A percentile compares a stretch with the other conserved stretches of the same genome.
These are phyloP conservation scores for Rhagophthalmus giganteus DNA, from an alignment of 2,888 invertebrate species.

Conservation along the genomic window DNA sequence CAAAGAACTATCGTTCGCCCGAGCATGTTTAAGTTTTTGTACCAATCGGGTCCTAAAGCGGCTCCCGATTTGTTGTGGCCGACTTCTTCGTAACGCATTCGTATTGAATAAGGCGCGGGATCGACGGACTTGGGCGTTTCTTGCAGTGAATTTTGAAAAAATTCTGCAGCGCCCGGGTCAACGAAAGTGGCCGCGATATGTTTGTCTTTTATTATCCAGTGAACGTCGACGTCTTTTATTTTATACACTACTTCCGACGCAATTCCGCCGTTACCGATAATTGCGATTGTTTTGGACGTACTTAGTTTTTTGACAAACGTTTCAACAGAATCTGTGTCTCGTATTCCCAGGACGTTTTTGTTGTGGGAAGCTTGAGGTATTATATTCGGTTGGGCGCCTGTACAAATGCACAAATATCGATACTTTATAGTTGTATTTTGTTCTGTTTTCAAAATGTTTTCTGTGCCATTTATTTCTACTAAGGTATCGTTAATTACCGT, in stretches of 20 bases:
- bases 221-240: conserved; percentile 77
- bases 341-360: conserved; percentile 78
- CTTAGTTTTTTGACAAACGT: conserved; percentile 73
- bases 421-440: conserved; percentile 65
- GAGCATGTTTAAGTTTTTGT: conserved; percentile 66
- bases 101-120: conserved; percentile 49
- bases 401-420: conserved; percentile 84
- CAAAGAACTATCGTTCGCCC: conserved; percentile 49
- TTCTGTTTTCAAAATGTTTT: conserved; percentile 61
- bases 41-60: conserved; percentile 98
- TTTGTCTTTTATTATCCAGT: conserved; percentile 93
- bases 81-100: conserved; percentile 70
- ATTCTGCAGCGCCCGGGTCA: conserved; percentile 94
- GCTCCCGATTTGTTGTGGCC: conserved; percentile 70
- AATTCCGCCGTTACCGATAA: conserved; percentile 98
- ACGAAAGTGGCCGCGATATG: conserved; percentile 93
- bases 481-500: conserved; percentile 70
- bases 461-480: conserved; percentile 60
- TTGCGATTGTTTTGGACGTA: conserved; percentile 70
- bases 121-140: conserved; percentile 27
- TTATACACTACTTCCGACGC: conserved; percentile 96
- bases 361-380: conserved; percentile 63
- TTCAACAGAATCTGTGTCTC: conserved; percentile 92
- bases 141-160: conserved; percentile 69
- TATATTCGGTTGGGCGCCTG: conserved; percentile 85